These are phyloP conservation scores for Baronia brevicornis DNA, from an alignment of 2,888 invertebrate species.

Conservation along the genomic window DNA sequence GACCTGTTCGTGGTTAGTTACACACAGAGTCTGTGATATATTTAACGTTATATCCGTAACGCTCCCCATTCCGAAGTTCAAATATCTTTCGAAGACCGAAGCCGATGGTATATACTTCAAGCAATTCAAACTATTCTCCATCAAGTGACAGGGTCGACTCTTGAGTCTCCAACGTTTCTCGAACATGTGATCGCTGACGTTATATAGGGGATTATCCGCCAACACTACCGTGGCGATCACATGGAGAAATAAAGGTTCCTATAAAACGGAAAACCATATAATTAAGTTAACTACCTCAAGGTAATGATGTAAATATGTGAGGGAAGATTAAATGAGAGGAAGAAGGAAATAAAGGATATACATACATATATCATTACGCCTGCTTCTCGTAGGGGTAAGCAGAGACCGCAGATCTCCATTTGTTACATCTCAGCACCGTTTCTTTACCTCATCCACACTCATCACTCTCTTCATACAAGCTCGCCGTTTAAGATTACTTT, in stretches of 20 bases:
- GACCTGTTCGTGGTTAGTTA: conserved; percentile 58
- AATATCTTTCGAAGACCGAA: conserved; percentile 54
- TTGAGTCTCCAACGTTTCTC: conserved; percentile 45
- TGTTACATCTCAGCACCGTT: too few species aligned
- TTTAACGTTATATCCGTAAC: conserved; percentile 48
- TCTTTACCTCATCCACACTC: too few species aligned
- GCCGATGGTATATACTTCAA: conserved; percentile 52
- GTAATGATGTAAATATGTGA: background rate
- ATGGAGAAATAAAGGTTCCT: conserved; percentile 57
- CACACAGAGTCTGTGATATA: conserved; percentile 60
- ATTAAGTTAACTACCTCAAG: background rate
- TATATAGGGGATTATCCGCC: conserved; percentile 43
- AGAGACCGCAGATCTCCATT: too few species aligned
- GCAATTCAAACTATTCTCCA: conserved; percentile 61
- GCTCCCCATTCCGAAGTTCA: conserved; percentile 61
- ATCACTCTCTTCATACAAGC: too few species aligned
- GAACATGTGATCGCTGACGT: conserved; percentile 46
- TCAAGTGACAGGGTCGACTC: conserved; percentile 44
- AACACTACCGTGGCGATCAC: conserved; percentile 48
- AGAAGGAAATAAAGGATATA: too few species aligned
- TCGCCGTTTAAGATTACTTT: too few species aligned
- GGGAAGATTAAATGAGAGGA: background rate
- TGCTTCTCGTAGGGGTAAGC: too few species aligned
- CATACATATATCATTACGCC: too few species aligned
- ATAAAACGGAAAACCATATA: conserved; percentile 16